A percentile compares a stretch with the other conserved stretches of the same genome.
Conservation (phyloP, 2,888 invertebrate species). For the Ophion ellenae region DNA sequence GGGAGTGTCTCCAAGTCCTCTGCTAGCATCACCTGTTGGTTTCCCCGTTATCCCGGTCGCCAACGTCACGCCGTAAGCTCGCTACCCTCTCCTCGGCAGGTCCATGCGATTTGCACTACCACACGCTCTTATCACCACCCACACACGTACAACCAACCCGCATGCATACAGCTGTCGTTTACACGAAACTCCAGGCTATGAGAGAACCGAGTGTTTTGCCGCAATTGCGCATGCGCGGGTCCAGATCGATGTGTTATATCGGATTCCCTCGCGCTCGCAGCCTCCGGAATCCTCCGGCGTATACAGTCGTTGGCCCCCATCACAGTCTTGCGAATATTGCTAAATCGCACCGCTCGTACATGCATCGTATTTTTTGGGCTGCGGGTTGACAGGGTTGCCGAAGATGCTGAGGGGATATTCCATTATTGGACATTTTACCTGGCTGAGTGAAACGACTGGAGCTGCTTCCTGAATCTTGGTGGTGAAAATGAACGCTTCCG, state of each 20-base stretch:
- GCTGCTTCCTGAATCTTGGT: too few relatives aligned
- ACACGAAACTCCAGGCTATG: slow-evolving; percentile 9
- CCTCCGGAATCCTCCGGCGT: slow-evolving; percentile 44
- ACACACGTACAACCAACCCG: slow-evolving; percentile 40
- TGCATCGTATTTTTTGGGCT: too few relatives aligned
- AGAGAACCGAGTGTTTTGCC: slow-evolving; percentile 27
- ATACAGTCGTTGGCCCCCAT: slow-evolving; percentile 31
- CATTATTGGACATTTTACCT: too few relatives aligned
- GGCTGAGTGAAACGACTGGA: too few relatives aligned
- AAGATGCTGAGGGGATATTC: too few relatives aligned
- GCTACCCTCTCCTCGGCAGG: slow-evolving; percentile 39
- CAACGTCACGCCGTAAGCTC: slow-evolving; percentile 61
- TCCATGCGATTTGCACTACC: slow-evolving; percentile 5
- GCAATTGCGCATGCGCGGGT: slow-evolving; percentile 75
- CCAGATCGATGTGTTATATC: slow-evolving; percentile 80
- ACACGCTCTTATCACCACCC: slow-evolving; percentile 15
- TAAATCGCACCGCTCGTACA: too few relatives aligned
- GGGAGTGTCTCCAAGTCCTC: slow-evolving; percentile 78
- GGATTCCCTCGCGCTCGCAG: slow-evolving; percentile 57
- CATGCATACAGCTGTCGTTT: background rate
- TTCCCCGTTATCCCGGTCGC: slow-evolving; percentile 76
- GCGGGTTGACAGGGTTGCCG: too few relatives aligned
- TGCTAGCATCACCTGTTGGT: slow-evolving; percentile 81
- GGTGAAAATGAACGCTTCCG: too few relatives aligned
- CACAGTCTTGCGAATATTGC: background rate